Evolutionary conservation across 2,113 vertebrate genomes (phyloP), one percentile per base, ranked within the genome.

Genomic region (Hymenochirus boettgeri): DNA sequence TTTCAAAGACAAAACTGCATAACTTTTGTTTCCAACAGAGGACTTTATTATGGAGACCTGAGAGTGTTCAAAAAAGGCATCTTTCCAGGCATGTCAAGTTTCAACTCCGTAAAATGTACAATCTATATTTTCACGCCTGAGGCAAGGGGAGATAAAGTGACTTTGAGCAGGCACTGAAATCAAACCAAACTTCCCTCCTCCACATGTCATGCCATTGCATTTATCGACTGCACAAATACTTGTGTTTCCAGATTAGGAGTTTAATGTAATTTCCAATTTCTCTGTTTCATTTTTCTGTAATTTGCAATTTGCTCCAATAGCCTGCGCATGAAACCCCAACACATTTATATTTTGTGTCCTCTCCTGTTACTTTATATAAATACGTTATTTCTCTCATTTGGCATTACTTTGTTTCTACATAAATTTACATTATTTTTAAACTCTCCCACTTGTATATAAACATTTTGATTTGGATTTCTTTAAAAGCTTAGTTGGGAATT

Each of bases 81-180:
- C 39, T n/a, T 18, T 42, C n/a, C 39, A 42, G 39, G 39, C 39
- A 42, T n/a, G 39, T 42, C 17, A 15, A 3, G 39, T n/a, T 42
- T 11, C 39, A n/a, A 12, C 39, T 42, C 39, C 15, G 39, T 42
- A 15, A 42, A 42, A 42, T 42, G 11, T n/a, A 42, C 39, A 42
- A 42, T 42, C 39, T 42, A 42, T 42, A 42, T 42, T n/a, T 42
- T 6, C n/a, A 5, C n/a, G 39, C 39, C 39, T 15, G 11, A 42
- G 39, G 39, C 39, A 42, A 42, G 39, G 39, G 39, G 39, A 42
- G 39, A 42, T 18, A 42, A 12, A 42, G 39, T 42, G 39, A 42
- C 39, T 42, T 42, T 42, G 39, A 42, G 39, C 39, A 42, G 39
- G n/a, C 39, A 42, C 39, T n/a, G 39, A 42, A 42, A 42, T 42